Conservation (phyloP, 2,113 vertebrate genomes). For the Sterrhoptilus dennistouni region DNA sequence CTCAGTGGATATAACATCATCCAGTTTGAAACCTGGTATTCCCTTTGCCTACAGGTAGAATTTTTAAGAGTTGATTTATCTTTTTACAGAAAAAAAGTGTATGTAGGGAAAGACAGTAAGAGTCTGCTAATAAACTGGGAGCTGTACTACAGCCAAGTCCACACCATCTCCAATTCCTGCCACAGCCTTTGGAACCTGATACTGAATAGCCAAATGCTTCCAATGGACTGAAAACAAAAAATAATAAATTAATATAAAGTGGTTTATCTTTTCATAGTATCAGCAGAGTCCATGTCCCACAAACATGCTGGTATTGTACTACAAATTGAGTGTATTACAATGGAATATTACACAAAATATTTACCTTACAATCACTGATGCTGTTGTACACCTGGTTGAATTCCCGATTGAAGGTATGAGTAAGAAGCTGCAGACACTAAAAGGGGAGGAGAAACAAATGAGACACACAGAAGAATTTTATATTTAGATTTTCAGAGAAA, state of each 20-base stretch:
- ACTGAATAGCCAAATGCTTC: not conserved
- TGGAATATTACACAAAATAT: not conserved
- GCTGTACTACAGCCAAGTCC: not conserved
- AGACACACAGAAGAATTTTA: not conserved
- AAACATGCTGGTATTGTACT: not conserved
- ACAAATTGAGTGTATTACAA: not conserved
- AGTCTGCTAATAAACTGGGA: not conserved
- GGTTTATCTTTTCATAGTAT: not conserved
- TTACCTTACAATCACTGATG: slow-evolving; percentile 97
- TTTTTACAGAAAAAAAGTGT: not conserved
- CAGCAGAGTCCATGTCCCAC: not conserved
- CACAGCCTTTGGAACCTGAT: not conserved
- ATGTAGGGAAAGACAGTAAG: not conserved
- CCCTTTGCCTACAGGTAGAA: not conserved
- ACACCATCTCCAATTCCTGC: not conserved
- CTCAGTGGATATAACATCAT: not conserved
- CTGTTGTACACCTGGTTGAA: slow-evolving; percentile 92
- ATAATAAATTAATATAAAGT: not conserved
- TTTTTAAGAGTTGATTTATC: not conserved
- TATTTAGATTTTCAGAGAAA: not conserved
- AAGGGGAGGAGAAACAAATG: not conserved
- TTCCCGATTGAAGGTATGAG: slow-evolving; percentile 95
- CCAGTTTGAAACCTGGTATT: not conserved
- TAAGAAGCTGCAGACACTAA: slow-evolving; percentile 94
- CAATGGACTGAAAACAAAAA: not conserved